phyloP scores from a whole-genome alignment of 1,140 invertebrate species.

The Heliconius hewitsoni region DNA sequence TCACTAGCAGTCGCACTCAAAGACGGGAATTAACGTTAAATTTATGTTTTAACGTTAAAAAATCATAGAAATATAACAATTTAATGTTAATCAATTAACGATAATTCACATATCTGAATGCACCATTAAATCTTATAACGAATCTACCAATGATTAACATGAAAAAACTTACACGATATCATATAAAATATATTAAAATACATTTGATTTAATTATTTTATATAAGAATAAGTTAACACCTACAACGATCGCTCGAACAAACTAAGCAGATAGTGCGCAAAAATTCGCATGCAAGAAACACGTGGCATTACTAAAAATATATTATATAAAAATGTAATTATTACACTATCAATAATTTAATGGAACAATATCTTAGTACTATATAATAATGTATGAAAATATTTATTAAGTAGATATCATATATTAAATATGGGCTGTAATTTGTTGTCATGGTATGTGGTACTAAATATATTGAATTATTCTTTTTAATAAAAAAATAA shows the following conservation, averaged over 20 bases:
- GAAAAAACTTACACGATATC: not conserved
- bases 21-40: not conserved
- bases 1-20: not conserved
- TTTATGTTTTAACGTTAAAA: not conserved
- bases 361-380: no score
- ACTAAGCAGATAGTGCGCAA: not conserved
- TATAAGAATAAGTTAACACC: not conserved
- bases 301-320: not conserved
- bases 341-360: no score
- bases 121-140: not conserved
- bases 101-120: not conserved
- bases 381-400: no score
- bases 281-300: conserved; percentile 3
- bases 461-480: not conserved
- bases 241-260: not conserved
- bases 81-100: not conserved
- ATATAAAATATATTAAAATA: conserved; percentile 11
- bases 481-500: not conserved
- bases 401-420: no score
- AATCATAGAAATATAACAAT: not conserved
- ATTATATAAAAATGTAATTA: not conserved
- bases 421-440: no score
- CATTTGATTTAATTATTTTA: conserved; percentile 1
- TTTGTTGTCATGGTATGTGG: no score
- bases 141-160: not conserved